Base-by-base conservation (phyloP, 2,797 vertebrate species). In the Chanos chanos region DNA sequence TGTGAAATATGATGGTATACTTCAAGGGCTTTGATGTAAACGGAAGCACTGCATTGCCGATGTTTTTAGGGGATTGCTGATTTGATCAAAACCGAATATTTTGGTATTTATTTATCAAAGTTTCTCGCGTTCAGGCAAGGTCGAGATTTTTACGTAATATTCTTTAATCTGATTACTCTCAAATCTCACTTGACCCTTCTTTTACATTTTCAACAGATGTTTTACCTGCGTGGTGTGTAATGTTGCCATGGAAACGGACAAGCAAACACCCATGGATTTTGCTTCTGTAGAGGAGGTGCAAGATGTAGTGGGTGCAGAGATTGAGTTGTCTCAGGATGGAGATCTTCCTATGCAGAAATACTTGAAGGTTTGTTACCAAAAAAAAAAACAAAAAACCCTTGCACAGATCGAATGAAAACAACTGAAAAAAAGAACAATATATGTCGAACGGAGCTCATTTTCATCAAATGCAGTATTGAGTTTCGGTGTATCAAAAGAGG, bases 221-320 rank as follows among this genome's bases (percentile, higher is more conserved):
- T 57, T 33, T 37, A 50, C 28, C 13, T 59, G n/a, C 22, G 41
- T 37, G 24, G 15, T 24, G 34, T 18, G 24, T 24, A 51, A 13
- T 4, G 37, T 69, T 60, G 21, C 48, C 50, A 65, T 68, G 71
- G 71, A 77, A 22, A 48, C 64, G 40, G 40, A 4, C 27, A 13
- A 52, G 24, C 34, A 33, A 24, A 24, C 31, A 16, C 53, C 57
- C 2, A 31, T 45, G 39, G 54, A 41, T 10, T 31, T 50, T 1
- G 70, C 64, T 64, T 71, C 65, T 15, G 12, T 49, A 18, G 10
- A 59, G 25, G 27, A 15, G 7, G 55, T 5, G 3, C 57, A 41
- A 25, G 59, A 66, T 27, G 71, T 66, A 8, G 41, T 76, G 13
- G 76, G 65, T 4, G 64, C 75, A 2, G 77, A 80, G 49, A 57